Conservation (phyloP, 2,797 vertebrate genomes). For the Danio tinwini region DNA sequence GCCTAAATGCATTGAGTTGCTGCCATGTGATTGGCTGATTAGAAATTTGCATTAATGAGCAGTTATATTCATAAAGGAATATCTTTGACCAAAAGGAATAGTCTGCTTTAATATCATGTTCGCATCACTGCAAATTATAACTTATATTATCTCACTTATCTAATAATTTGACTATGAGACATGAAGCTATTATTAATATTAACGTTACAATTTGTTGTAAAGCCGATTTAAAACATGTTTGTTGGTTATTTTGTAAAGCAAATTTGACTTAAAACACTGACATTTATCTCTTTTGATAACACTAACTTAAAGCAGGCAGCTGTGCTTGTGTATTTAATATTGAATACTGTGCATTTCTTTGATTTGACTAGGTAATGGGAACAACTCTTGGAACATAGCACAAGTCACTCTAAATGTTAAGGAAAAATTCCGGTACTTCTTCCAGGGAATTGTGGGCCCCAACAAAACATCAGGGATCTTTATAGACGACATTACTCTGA, state of each 20-base stretch:
- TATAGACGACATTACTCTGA: conserved; percentile 86
- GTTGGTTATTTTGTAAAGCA: background rate
- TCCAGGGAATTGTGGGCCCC: conserved; percentile 83
- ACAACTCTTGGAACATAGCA: conserved; percentile 84
- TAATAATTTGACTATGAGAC: background rate
- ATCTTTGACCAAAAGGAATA: too few species aligned
- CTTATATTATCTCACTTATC: background rate
- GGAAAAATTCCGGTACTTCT: conserved; percentile 90
- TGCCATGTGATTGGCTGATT: too few species aligned
- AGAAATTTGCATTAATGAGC: too few species aligned
- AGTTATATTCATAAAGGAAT: too few species aligned
- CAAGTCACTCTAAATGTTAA: conserved; percentile 80
- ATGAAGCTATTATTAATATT: too few species aligned
- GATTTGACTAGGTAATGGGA: conserved; percentile 73
- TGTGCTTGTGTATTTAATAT: background rate
- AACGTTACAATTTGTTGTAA: background rate
- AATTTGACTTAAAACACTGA: background rate
- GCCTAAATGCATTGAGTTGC: too few species aligned
- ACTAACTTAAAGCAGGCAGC: background rate
- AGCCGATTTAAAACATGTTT: background rate
- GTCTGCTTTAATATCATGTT: too few species aligned
- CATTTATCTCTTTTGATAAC: background rate
- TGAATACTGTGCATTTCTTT: background rate
- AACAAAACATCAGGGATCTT: conserved; percentile 76
- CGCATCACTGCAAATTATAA: background rate